Percentiles rank a stretch among this genome's conserved stretches.
Conservation (phyloP, 2,797 vertebrate species). For the Karalla daura region DNA sequence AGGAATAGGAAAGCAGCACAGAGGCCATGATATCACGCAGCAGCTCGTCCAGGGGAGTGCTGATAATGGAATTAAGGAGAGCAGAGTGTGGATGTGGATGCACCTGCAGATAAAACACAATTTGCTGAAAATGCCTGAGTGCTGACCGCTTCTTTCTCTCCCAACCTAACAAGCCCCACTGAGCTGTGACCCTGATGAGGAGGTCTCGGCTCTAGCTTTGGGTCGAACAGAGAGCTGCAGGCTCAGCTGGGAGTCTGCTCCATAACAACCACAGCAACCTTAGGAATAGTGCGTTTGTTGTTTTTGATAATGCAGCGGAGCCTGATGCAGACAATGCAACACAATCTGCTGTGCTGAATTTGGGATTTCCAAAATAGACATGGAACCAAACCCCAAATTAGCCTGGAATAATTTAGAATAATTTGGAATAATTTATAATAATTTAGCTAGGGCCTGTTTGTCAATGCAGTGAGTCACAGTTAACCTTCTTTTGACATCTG, state of each 20-base stretch:
- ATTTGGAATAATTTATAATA: too few species aligned
- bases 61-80: background rate
- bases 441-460: too few species aligned
- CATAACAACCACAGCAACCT: background rate
- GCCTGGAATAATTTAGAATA: slow-evolving; percentile 18
- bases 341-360: background rate
- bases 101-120: too few species aligned
- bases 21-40: background rate
- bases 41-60: slow-evolving; percentile 11
- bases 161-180: slow-evolving; percentile 16
- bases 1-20: background rate
- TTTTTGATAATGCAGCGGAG: background rate
- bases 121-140: background rate
- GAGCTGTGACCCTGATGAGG: slow-evolving; percentile 36
- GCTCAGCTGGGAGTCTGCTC: slow-evolving; percentile 38
- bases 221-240: slow-evolving; percentile 42
- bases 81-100: background rate
- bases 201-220: slow-evolving; percentile 4
- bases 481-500: too few species aligned
- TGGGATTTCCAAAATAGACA: slow-evolving; percentile 16
- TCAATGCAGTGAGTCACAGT: too few species aligned
- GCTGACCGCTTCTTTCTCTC: background rate
- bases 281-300: background rate
- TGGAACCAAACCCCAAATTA: slow-evolving; percentile 44
- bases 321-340: too few species aligned